Percentiles rank a stretch among this genome's conserved stretches.
phyloP scores from a whole-genome alignment of 2,797 vertebrate genomes.

The Ispidina picta region DNA sequence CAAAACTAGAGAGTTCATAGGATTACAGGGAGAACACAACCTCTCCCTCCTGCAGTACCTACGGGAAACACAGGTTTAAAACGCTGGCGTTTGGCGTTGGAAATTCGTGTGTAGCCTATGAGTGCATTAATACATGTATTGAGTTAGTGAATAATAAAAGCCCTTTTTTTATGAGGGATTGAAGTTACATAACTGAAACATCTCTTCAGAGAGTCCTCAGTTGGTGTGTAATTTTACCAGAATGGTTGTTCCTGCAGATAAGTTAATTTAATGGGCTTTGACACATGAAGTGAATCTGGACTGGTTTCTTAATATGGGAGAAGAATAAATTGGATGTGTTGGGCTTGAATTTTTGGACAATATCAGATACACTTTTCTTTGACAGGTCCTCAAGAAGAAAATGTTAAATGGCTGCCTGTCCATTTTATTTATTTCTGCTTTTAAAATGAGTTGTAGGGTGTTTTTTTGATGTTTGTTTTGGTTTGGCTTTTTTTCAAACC shows the following conservation, averaged over 20 bases:
- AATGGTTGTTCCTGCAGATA: not conserved
- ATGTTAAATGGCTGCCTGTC: not conserved
- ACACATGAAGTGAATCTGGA: not conserved
- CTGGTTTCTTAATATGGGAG: not conserved
- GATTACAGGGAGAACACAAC: not conserved
- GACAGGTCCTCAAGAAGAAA: not conserved
- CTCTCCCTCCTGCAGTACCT: not conserved
- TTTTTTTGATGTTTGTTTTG: not conserved
- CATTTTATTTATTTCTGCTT: not conserved
- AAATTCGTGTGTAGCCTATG: not conserved
- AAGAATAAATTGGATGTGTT: not conserved
- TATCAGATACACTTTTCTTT: not conserved
- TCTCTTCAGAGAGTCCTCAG: not conserved
- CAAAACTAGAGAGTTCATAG: not conserved
- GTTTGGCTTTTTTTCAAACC: not conserved
- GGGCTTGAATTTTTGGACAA: not conserved
- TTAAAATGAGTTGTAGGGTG: not conserved
- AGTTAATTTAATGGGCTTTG: conserved; percentile 14
- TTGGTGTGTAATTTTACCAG: conserved; percentile 1
- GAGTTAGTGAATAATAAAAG: conserved; percentile 1
- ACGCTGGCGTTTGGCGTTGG: not conserved
- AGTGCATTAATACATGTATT: conserved; percentile 20
- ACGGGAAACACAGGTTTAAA: not conserved
- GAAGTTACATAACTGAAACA: not conserved
- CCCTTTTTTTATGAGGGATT: not conserved